A percentile compares a stretch with the other conserved stretches of the same genome.
These are phyloP conservation scores for Tupaia tana DNA, from an alignment of 2,113 vertebrate genomes.

Conservation along the genomic window DNA sequence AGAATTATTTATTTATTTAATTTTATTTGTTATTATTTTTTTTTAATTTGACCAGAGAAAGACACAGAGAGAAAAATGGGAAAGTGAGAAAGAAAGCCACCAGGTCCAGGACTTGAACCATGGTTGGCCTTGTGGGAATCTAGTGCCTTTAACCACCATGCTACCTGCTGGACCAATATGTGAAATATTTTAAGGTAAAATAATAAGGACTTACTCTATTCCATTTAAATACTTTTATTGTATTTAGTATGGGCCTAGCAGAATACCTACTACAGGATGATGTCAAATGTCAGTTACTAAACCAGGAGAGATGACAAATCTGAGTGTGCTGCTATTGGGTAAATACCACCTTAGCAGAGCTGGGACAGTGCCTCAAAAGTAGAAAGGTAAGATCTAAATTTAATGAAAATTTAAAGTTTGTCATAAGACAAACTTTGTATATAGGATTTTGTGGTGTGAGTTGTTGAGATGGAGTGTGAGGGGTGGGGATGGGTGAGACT, in stretches of 20 bases:
- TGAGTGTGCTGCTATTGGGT: not conserved
- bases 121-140: no score
- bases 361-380: not conserved
- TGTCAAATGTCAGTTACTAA: not conserved
- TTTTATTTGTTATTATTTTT: no score
- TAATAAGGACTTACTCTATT: not conserved
- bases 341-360: not conserved
- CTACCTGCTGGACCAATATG: no score
- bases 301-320: not conserved
- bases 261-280: not conserved
- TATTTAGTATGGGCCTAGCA: not conserved
- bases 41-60: no score
- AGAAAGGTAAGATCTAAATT: not conserved
- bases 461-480: not conserved
- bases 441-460: not conserved
- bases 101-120: no score
- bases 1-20: no score
- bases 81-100: no score
- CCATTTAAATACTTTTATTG: not conserved
- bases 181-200: not conserved
- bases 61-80: no score
- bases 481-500: accelerated
- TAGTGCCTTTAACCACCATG: no score
- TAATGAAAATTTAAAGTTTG: not conserved
- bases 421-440: not conserved